Evolutionary conservation across 2,888 invertebrate species (phyloP), one percentile per base, ranked within the genome.

Genomic region (Geophilus truncorum): DNA sequence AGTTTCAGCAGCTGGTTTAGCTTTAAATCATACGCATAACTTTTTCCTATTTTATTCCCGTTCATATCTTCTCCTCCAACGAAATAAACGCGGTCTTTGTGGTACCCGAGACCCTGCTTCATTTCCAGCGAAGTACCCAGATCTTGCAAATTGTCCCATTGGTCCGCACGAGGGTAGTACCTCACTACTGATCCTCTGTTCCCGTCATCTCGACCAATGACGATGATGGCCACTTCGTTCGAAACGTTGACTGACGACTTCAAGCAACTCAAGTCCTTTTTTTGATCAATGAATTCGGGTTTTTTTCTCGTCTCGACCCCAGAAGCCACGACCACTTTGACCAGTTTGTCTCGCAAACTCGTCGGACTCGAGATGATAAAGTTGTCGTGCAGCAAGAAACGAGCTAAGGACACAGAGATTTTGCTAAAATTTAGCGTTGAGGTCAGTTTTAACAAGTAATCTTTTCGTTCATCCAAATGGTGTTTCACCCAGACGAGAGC

Each of bases 31-130:
- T 80, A 80, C 2, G 34, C 34, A 23, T 7, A 70, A 32, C 80
- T 75, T 1, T 6, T 25, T 25, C 34, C 23, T 2, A 70, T 18
- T 36, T 80, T 80, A 18, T 12, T n/a, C 4, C 32, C 21, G 21
- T 80, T 80, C 15, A 80, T 15, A 25, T 80, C 80, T 70, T 80
- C 70, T 2, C 80, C 80, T 15, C 80, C 80, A 30, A 80, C 34
- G 21, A 80, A 23, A n/a, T 70, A 80, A 30, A 80, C 80, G 5
- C 25, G 9, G 2, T 75, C 70, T 25, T 79, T 9, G 18, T 79
- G 28, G 28, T 79, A 79, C 1, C 51, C 79, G 7, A 79, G 15
- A 4, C 45, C 79, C 15, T 30, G 79, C n/a, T 51, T 79, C 28
- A 28, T 51, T 7, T 79, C 79, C 4, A 79, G 18, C 3, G 79